Evolutionary conservation across 2,113 vertebrate species (phyloP), one percentile per base, ranked within the genome.

Genomic region (Phalacrocorax brasilianus): DNA sequence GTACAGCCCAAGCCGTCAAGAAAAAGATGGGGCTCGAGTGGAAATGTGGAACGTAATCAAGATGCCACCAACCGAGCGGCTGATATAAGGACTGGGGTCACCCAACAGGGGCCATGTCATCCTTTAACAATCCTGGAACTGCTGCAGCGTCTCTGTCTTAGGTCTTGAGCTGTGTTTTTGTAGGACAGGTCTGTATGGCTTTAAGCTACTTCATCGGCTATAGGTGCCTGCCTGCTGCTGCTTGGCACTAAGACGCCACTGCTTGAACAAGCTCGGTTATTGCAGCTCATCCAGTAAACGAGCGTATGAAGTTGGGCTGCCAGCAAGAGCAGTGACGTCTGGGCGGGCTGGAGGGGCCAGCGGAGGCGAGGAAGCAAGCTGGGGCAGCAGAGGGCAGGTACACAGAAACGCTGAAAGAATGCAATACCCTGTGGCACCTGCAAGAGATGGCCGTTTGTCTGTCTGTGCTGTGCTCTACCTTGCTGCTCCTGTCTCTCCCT

Each of bases 11-110:
- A 97, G 98, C 88, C 97, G 97, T 1, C 98, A 98, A 19, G 97
- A 98, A 75, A 98, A 98, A 21, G 97, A 97, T 8, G 98, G 98
- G 35, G 97, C 97, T 2, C 95, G 97, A 26, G 97, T 97, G 87
- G 97, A 98, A 42, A 97, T 97, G 97, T 97, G 97, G 98, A 98
- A 98, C 1, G 97, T 98, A 4, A 95, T 97, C 82, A 97, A 98
- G 96, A 94, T 98, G 92, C 98, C 97, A 32, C 98, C 97, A 2
- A 97, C 97, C 0, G 98, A 98, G 93, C 80, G 97, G 86, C 97
- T 98, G 71, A 98, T 97, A 24, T 97, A 68, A 96, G 77, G 24
- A 2, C 47, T 6, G 58, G 53, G 76, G 7, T 22, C 17, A 21
- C 28, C 7, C 20, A 23, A 6, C 24, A 28, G 50, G 13, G 8